phyloP scores from a whole-genome alignment of 2,797 vertebrate genomes.

The Ataeniobius toweri region DNA sequence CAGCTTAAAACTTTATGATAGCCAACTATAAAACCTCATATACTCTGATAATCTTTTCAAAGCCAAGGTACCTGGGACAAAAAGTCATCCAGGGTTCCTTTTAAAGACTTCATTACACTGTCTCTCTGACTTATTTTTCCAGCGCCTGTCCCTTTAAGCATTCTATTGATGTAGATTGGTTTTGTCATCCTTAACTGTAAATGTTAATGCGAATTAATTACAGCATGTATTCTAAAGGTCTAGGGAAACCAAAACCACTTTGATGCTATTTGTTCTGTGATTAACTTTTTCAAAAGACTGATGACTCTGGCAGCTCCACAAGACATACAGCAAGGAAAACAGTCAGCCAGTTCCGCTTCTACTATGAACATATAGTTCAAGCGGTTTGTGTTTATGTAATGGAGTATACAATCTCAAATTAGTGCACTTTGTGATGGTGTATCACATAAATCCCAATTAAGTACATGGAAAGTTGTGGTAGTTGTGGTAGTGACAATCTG shows the following conservation, averaged over 20 bases:
- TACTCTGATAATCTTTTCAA: conserved; percentile 15
- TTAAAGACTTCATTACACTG: conserved; percentile 7
- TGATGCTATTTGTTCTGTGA: background rate
- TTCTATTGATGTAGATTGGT: conserved; percentile 6
- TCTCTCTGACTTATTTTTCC: background rate
- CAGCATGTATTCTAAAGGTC: conserved; percentile 16
- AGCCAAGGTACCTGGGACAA: conserved; percentile 1
- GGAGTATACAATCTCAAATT: conserved; percentile 21
- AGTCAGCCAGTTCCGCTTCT: conserved; percentile 15
- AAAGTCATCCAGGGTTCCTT: conserved; percentile 25
- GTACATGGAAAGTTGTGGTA: background rate
- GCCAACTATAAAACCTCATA: conserved; percentile 9
- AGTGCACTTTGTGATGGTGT: conserved; percentile 9
- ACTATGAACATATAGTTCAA: background rate
- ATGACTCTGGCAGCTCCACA: background rate
- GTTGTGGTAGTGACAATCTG: background rate
- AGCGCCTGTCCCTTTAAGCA: conserved; percentile 23
- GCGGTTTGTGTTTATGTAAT: background rate
- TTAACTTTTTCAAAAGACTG: conserved; percentile 2
- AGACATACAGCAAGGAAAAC: conserved; percentile 32
- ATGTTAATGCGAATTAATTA: conserved; percentile 16
- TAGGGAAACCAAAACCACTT: background rate
- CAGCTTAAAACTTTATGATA: background rate
- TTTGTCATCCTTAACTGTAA: conserved; percentile 17
- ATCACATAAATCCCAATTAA: background rate